These are phyloP conservation scores for Arctopsyche grandis DNA, from an alignment of 1,140 invertebrate species.

Conservation along the genomic window DNA sequence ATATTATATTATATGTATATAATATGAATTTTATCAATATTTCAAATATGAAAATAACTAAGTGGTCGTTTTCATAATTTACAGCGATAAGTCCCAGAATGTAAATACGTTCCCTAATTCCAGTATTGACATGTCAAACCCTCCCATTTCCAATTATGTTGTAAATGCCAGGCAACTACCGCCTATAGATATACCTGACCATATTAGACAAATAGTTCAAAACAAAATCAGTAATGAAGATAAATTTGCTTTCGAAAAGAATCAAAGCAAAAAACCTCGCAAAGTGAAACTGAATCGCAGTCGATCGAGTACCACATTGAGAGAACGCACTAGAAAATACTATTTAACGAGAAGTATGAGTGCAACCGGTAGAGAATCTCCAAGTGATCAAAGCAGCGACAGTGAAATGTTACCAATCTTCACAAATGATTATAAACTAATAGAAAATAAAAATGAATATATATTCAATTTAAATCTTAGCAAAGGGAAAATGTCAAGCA, in stretches of 20 bases:
- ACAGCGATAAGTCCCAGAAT: conserved; percentile 39
- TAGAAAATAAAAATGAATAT: conserved; percentile 56
- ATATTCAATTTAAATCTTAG: conserved; percentile 55
- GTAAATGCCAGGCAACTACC: conserved; percentile 34
- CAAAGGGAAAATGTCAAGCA: conserved; percentile 14
- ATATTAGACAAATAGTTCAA: conserved; percentile 42
- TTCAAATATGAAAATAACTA: too few species aligned
- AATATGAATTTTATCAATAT: too few species aligned
- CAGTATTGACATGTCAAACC: neutral
- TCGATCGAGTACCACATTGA: conserved; percentile 45
- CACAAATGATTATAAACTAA: conserved; percentile 57
- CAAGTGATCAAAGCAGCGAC: neutral
- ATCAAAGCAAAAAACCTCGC: conserved; percentile 17
- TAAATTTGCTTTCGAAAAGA: conserved; percentile 6
- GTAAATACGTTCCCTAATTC: conserved; percentile 31
- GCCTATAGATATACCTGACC: conserved; percentile 40
- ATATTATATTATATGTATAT: too few species aligned
- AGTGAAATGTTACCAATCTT: conserved; percentile 56
- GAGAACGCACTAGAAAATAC: conserved; percentile 49
- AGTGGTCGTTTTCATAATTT: conserved; percentile 22
- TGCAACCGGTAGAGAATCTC: neutral
- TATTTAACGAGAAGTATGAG: conserved; percentile 48
- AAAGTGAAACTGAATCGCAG: conserved; percentile 37
- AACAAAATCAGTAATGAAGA: conserved; percentile 42
- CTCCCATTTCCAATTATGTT: conserved; percentile 5